Evolutionary conservation across 1,140 invertebrate genomes (phyloP), one percentile per base, ranked within the genome.

Genomic region (Cyrtorhinus lividipennis): DNA sequence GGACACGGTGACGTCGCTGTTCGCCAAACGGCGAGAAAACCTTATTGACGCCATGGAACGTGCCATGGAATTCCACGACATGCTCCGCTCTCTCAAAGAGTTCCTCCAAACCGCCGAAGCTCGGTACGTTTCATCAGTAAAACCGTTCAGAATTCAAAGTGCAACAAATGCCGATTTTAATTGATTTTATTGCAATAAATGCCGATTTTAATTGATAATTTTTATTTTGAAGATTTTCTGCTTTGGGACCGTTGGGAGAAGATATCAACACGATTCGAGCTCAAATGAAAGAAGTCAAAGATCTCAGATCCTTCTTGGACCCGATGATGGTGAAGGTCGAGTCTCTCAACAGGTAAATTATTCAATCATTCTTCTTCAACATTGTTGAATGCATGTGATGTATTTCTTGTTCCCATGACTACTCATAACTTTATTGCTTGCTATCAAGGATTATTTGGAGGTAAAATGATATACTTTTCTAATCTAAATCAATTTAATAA

Each of bases 241-340:
- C 81, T 63, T 84, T 98, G 79, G 92, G 91, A 27, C 82, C 88
- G 1, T 79, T 98, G 5, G 92, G 91, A 12, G 83, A 90, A 20
- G 94, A 97, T 69, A 96, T 95, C 72, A 89, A 92, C 70, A 86
- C 90, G 13, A 92, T 98, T 22, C 97, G 97, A 75, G 81, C 82
- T 64, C 95, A 98, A 75, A 95, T 96, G 70, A 83, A 85, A 57
- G 90, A 97, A 69, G 79, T 98, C 10, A 92, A 92, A 69, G 79
- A 83, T 59, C 95, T 97, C 80, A 97, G 96, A 75, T 80, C 86
- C 59, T 90, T 95, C 67, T 91, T 97, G 66, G 93, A 98, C 79
- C 93, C 92, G n/a, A 91, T 95, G 72, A 94, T 97, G 87, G 90
- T 94, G 38, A 94, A 96, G 76, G 89, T 98, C 67, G 93, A 98